A percentile compares a stretch with the other conserved stretches of the same genome.
These are phyloP conservation scores for Agapornis roseicollis DNA, from an alignment of 2,113 vertebrate species.

Conservation along the genomic window DNA sequence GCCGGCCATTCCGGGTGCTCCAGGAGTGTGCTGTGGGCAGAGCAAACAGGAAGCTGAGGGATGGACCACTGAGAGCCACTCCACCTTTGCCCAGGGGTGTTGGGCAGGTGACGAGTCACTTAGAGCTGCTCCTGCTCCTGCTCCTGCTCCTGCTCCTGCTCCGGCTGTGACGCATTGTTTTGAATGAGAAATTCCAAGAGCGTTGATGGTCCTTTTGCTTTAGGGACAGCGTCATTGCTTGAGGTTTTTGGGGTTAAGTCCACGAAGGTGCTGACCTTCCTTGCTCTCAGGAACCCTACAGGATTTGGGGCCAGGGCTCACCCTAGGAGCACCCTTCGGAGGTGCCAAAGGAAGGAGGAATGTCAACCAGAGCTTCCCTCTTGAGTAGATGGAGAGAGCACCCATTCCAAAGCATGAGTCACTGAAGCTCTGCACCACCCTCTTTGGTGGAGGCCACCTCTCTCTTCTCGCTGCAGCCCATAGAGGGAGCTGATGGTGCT, in stretches of 20 bases:
- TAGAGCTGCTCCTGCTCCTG: slow-evolving; percentile 12
- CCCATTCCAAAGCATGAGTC: not conserved
- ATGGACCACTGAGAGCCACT: slow-evolving; percentile 12
- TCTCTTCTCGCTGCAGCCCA: not conserved
- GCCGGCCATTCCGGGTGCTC: not conserved
- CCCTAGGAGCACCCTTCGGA: not conserved
- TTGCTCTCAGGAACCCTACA: fast-evolving
- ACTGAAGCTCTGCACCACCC: not conserved
- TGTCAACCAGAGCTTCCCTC: not conserved
- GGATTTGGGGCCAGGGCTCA: not conserved
- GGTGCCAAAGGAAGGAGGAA: not conserved
- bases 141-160: not conserved
- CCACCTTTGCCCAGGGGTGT: slow-evolving; percentile 40
- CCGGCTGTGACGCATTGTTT: slow-evolving; percentile 32
- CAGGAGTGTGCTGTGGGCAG: not conserved
- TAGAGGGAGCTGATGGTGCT: slow-evolving; percentile 58
- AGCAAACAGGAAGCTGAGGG: slow-evolving; percentile 62
- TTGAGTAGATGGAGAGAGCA: not conserved
- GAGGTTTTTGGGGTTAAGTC: slow-evolving; percentile 41
- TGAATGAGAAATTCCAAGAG: slow-evolving; percentile 42
- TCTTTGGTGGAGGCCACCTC: not conserved
- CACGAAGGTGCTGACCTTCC: not conserved
- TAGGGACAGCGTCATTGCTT: not conserved
- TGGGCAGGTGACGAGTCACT: slow-evolving; percentile 21
- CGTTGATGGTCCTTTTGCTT: not conserved